Percentiles rank a stretch among this genome's conserved stretches.
phyloP scores from a whole-genome alignment of 2,888 invertebrate species.

The Bellardia pandia region DNA sequence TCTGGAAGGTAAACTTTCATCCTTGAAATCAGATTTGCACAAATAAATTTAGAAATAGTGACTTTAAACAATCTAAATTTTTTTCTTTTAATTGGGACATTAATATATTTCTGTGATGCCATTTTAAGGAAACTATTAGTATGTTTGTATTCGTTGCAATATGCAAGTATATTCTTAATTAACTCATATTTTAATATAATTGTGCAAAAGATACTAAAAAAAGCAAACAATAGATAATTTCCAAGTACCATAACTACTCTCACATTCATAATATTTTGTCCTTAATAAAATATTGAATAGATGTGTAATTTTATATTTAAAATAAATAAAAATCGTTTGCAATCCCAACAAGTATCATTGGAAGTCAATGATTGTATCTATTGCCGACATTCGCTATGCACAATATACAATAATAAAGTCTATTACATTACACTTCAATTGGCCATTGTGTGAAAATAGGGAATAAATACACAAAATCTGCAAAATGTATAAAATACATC shows the following conservation, averaged over 20 bases:
- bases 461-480: neutral
- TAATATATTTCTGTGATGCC: no score
- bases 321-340: conserved; percentile 15
- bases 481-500: neutral
- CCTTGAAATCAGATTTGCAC: no score
- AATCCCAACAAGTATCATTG: conserved; percentile 39
- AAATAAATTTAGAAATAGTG: no score
- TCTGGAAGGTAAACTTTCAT: no score
- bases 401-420: neutral
- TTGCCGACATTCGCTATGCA: conserved; percentile 38
- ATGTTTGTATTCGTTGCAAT: no score
- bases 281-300: neutral
- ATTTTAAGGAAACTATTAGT: no score
- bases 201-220: no score
- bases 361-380: conserved; percentile 28
- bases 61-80: no score
- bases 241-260: neutral
- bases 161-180: no score
- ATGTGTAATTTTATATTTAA: neutral
- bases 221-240: neutral
- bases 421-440: conserved; percentile 6
- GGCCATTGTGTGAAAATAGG: conserved; percentile 18
- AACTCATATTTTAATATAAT: no score
- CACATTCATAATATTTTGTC: neutral
- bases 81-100: no score